These are phyloP conservation scores for Gandaritis pyraliata DNA, from an alignment of 2,888 invertebrate species.

Conservation along the genomic window DNA sequence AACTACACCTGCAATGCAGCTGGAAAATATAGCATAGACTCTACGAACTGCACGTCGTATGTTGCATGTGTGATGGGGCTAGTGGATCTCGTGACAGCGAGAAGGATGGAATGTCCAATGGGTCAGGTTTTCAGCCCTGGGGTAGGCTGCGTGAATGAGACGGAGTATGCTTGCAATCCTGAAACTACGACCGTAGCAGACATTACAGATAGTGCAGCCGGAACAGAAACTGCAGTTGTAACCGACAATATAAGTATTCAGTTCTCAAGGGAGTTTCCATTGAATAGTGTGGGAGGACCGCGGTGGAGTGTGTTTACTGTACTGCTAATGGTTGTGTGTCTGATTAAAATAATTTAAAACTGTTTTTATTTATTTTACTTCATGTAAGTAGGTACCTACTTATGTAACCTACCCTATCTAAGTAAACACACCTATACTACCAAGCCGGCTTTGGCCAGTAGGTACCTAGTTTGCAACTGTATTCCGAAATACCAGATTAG, in stretches of 20 bases:
- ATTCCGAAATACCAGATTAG: no score
- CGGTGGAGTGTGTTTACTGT: conserved; percentile 13
- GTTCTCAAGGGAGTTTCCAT: conserved; percentile 17
- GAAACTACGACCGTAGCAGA: conserved; percentile 15
- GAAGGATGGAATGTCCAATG: conserved; percentile 59
- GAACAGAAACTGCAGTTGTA: no score
- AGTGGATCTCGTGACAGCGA: conserved; percentile 57
- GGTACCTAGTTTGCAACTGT: no score
- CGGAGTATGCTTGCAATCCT: conserved; percentile 50
- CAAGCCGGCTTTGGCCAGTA: no score
- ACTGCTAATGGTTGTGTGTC: conserved; percentile 25
- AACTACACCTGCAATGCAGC: conserved; percentile 56
- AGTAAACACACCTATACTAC: no score
- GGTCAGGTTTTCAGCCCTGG: conserved; percentile 54
- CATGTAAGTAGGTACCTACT: neutral
- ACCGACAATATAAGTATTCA: conserved; percentile 19
- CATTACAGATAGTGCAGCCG: conserved; percentile 14
- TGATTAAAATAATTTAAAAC: conserved; percentile 31
- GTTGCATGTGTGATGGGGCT: conserved; percentile 64
- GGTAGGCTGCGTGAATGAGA: conserved; percentile 56
- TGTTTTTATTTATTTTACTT: neutral
- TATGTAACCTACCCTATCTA: neutral
- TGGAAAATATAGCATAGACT: conserved; percentile 55
- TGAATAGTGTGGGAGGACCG: conserved; percentile 26
- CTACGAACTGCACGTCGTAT: conserved; percentile 57